These are phyloP conservation scores for human (Homo sapiens) DNA, from an alignment of 2,113 vertebrate genomes.

Conservation along the genomic window GRCh38 chr14:74705501-74706000, in stretches of 20 bases:
- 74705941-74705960: conserved; percentile 3
- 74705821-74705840: neutral
- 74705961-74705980: neutral
- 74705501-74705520: conserved; percentile 38
- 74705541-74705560: neutral
- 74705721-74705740: conserved; percentile 12
- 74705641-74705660: neutral
- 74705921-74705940: neutral
- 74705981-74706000: neutral
- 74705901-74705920: conserved; percentile 12
- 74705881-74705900: neutral
- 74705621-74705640: neutral
- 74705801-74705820: neutral
- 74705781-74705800: neutral
- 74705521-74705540: neutral
- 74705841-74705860: neutral
- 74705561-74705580: neutral
- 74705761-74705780: conserved; percentile 19
- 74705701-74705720: conserved; percentile 36
- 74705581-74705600: conserved; percentile 16
- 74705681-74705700: conserved; percentile 37
- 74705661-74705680: neutral
- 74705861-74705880: neutral
- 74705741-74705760: conserved; percentile 1
- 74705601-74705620: neutral